phyloP scores from a whole-genome alignment of 2,888 invertebrate genomes.

The Empis livida region DNA sequence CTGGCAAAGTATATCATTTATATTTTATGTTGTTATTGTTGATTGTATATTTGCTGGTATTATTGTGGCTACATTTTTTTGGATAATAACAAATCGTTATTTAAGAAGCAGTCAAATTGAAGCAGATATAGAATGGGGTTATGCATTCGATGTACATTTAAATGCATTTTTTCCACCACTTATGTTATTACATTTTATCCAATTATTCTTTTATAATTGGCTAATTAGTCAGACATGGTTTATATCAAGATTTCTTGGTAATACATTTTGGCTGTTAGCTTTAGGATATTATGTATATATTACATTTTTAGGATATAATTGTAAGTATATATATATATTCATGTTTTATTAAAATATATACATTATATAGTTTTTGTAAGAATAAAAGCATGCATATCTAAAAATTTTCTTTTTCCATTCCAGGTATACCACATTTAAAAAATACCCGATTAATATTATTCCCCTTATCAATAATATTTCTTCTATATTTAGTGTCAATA shows the following conservation, averaged over 20 bases:
- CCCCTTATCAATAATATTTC: conserved; percentile 62
- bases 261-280: conserved; percentile 86
- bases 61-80: conserved; percentile 74
- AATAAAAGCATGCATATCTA: too few species aligned
- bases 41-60: conserved; percentile 87
- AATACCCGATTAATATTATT: conserved; percentile 74
- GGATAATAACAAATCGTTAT: conserved; percentile 49
- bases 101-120: conserved; percentile 27
- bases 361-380: neutral
- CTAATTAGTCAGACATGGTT: conserved; percentile 65
- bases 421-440: conserved; percentile 77
- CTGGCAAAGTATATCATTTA: conserved; percentile 62
- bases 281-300: conserved; percentile 90
- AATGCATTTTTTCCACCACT: conserved; percentile 98
- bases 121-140: conserved; percentile 79
- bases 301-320: conserved; percentile 92
- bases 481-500: conserved; percentile 67
- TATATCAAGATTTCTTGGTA: conserved; percentile 72
- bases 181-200: conserved; percentile 83
- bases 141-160: conserved; percentile 95
- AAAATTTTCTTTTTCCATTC: conserved; percentile 10
- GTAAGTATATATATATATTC: conserved; percentile 49
- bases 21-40: conserved; percentile 83
- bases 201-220: conserved; percentile 77
- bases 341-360: neutral